Base-by-base conservation (phyloP, 2,888 invertebrate genomes). In the Drosophila algonquin region DNA sequence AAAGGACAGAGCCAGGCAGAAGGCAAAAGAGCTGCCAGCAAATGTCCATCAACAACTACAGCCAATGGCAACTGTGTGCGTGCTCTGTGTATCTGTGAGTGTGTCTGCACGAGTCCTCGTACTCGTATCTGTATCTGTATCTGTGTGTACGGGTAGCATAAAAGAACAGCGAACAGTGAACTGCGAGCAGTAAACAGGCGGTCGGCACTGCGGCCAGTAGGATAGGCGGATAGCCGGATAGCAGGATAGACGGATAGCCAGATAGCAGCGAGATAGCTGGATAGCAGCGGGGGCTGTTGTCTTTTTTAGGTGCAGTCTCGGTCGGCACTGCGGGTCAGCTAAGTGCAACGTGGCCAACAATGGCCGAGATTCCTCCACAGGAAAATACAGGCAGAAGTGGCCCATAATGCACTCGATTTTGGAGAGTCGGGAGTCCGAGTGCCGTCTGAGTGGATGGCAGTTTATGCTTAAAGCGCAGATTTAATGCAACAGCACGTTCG, bases 41-140 rank as follows among this genome's bases (percentile, higher is more conserved):
- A 87, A 87, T 87, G 86, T 86, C 87, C 86, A 87, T 86, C 89
- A 82, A 63, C 81, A 69, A 86, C 75, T 75, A 77, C 81, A 81
- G 68, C 79, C 64, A 77, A 75, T 71, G 71, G 57, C 68, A 65
- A 58, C 60, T 77, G 60, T 73, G 64, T 56, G 69, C 32, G 53
- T 24, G 24, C 24, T 24, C 21, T 47, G 46, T 50, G 51, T 56
- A 30, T 58, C 48, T 53, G 51, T 58, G 35, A 54, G 27, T 54
- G 45, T 27, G 27, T 27, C 27, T 27, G 27, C 27, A 27, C 27
- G 27, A 27, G 30, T 30, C 8, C 30, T 8, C 30, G 30, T 30
- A 8, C 2, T 7, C 1, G 27, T 8, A 7, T 3, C 4, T 3
- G 24, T 5, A 24, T 24, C 24, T 24, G 24, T 24, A 1, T 24